These are phyloP conservation scores for Gymnopithys bicolor DNA, from an alignment of 2,797 vertebrate genomes.

Conservation along the genomic window DNA sequence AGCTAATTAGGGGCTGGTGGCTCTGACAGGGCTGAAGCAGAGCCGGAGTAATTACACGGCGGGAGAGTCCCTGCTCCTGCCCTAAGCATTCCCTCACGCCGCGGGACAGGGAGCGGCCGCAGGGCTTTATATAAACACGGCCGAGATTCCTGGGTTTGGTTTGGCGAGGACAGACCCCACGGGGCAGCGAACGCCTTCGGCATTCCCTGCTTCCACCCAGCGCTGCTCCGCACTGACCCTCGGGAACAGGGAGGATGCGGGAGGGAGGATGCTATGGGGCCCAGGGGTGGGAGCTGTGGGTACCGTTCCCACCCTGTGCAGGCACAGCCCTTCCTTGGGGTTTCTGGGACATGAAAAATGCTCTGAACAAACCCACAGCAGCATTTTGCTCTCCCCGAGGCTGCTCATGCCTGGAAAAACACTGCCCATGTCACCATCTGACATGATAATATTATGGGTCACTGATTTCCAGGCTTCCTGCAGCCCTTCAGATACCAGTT, in stretches of 20 bases:
- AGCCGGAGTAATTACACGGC: conserved; percentile 44
- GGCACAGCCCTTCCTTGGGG: neutral
- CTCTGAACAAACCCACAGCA: rapidly evolving
- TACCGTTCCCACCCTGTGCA: rapidly evolving
- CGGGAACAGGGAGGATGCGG: too few relatives aligned
- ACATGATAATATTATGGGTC: rapidly evolving
- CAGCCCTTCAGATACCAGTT: rapidly evolving
- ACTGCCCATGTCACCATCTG: neutral
- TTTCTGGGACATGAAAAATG: rapidly evolving
- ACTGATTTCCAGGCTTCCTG: neutral
- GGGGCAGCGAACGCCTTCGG: neutral
- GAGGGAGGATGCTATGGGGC: neutral
- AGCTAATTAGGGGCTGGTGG: neutral
- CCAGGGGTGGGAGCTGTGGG: neutral
- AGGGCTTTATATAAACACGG: conserved; percentile 27
- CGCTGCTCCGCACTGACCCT: neutral
- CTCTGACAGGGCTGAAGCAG: neutral
- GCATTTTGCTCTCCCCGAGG: rapidly evolving
- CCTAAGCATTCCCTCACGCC: conserved; percentile 42
- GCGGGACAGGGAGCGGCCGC: neutral
- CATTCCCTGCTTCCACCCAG: neutral
- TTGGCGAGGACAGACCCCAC: neutral
- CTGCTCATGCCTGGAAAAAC: neutral
- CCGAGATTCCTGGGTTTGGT: neutral
- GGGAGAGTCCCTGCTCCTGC: neutral